Evolutionary conservation across 1,140 invertebrate genomes (phyloP), one percentile per base, ranked within the genome.

Genomic region (Zaprionus kolodkinae): DNA sequence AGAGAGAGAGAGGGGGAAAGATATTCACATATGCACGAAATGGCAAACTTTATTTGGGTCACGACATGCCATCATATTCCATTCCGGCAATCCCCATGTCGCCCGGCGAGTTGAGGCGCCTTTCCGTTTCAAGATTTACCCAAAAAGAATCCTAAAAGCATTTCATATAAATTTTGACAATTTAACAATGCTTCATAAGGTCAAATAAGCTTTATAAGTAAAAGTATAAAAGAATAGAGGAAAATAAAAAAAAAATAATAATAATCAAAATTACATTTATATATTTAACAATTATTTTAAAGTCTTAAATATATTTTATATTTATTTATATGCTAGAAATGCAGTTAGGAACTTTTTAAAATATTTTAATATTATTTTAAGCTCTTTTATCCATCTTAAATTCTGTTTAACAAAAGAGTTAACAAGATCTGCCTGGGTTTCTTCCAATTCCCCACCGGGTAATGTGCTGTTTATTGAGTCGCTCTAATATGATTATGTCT

Each of bases 401-500:
- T 45, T n/a, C 7, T 45, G 2, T 45, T 15, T 9, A 45, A 15
- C 33, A 35, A 6, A 35, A 35, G 3, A 4, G 3, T 48, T 15
- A 11, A 17, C 10, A 48, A 3, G 11, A 21, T 25, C 10, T 6
- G 5, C 0, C 17, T 1, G 10, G 10, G 3, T 12, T 50, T 6
- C 17, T 12, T 17, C 9, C 2, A 21, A 3, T 12, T 1, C 3
- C 17, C 45, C 21, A 10, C 45, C 17, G 45, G 45, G 45, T 25
- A 25, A 50, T 50, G 33, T 35, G 54, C 45, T 68, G 38, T 48
- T 55, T 38, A 25, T 9, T 40, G 9, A 27, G 12, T 21, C 13
- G 12, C 15, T 45, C 17, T 65, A 67, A 72, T 72, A 57, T 52
- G 65, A 72, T 78, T 69, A 61, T 68, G 33, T 62, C 21, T 63